phyloP scores from a whole-genome alignment of 2,888 invertebrate species.

The Neuroscelio doddi region DNA sequence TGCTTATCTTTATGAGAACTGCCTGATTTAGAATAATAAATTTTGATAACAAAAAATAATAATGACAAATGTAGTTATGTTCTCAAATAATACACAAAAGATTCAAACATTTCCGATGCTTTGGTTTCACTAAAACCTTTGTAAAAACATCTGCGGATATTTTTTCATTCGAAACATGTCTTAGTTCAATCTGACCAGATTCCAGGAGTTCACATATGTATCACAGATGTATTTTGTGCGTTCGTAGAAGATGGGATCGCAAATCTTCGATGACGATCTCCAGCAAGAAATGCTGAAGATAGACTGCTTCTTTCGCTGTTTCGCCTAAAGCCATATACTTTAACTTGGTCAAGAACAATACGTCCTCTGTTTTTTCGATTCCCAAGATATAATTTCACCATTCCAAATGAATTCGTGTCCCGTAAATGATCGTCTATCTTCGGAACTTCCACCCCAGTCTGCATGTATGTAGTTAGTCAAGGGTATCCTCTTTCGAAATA shows the following conservation, averaged over 20 bases:
- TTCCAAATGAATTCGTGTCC: conserved; percentile 42
- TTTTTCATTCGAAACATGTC: conserved; percentile 16
- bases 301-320: conserved; percentile 29
- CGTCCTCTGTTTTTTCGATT: conserved; percentile 44
- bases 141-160: conserved; percentile 31
- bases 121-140: conserved; percentile 9
- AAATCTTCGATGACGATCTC: conserved; percentile 32
- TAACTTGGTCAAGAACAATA: conserved; percentile 43
- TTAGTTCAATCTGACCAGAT: neutral
- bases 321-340: conserved; percentile 45
- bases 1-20: too few relatives aligned
- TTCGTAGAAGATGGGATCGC: conserved; percentile 15
- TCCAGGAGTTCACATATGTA: conserved; percentile 17
- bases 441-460: conserved; percentile 52
- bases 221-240: conserved; percentile 32
- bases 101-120: conserved; percentile 3
- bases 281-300: conserved; percentile 16
- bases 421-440: conserved; percentile 48
- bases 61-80: too few relatives aligned
- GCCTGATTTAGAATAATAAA: too few relatives aligned
- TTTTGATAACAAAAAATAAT: too few relatives aligned
- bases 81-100: too few relatives aligned
- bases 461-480: conserved; percentile 57
- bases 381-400: conserved; percentile 41
- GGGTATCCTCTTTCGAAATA: conserved; percentile 17